Base-by-base conservation (phyloP, 2,113 vertebrate genomes). In the Rutilus rutilus region DNA sequence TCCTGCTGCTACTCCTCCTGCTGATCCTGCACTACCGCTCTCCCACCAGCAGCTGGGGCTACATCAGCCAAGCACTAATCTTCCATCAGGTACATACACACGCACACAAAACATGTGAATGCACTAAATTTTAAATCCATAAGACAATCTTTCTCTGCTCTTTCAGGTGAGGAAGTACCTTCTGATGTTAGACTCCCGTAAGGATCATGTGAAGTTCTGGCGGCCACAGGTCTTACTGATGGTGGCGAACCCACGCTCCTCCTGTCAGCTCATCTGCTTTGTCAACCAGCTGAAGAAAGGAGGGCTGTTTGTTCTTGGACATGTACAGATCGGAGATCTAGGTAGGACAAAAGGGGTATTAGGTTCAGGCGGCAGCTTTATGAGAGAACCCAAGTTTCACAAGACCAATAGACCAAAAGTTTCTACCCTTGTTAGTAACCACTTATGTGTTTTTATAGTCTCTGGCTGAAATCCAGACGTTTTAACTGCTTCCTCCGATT, bases 41-140 rank as follows among this genome's bases (percentile, higher is more conserved):
- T 0, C 95, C 96, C 86, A 96, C 96, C 89, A 97, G 96, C 92
- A 97, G 96, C 90, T 97, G 97, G 97, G 97, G 97, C 88, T 97
- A 97, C 25, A 96, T 97, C 91, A 97, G 96, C 94, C 97, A 97
- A 90, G 97, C 97, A 30, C 93, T 97, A 89, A 97, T 97, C 67
- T 97, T 97, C 92, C 96, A 97, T 81, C 97, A 97, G 95, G 95
- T 95, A 17, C 21, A 47, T 54, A 14, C 33, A 69, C 75, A 50
- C 30, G 50, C 90, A 59, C 45, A 62, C 65, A 39, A 19, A 57
- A 85, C 42, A 91, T 23, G 42, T 73, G 52, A 64, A 85, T 47
- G 23, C 33, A 62, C 21, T 23, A 12, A 54, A 50, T n/a, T 21
- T 6, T 21, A 33, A 54, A n/a, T 64, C 4, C 6, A 39, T n/a